Conservation (phyloP, 1,140 invertebrate species). For the Euglossa dilemma region DNA sequence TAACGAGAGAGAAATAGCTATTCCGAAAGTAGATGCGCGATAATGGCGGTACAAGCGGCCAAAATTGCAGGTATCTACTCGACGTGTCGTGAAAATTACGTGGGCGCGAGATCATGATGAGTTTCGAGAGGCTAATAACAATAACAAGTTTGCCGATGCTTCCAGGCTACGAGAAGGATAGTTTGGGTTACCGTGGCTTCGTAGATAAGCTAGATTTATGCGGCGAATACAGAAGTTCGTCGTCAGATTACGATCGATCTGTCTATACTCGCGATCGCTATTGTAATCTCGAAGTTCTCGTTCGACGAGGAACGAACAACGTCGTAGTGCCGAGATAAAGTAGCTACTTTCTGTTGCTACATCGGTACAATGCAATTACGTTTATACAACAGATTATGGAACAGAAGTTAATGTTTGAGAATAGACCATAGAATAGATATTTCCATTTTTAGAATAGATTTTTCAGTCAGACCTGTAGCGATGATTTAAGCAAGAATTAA, state of each 20-base stretch:
- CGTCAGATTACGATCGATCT: slow-evolving; percentile 46
- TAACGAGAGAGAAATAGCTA: slow-evolving; percentile 52
- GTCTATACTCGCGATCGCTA: slow-evolving; percentile 8
- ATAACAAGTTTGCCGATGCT: slow-evolving; percentile 58
- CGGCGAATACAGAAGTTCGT: slow-evolving; percentile 52
- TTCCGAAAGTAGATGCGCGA: slow-evolving; percentile 33
- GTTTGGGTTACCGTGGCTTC: slow-evolving; percentile 33
- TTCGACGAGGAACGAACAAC: not conserved
- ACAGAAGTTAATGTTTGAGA: no score
- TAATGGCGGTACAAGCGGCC: slow-evolving; percentile 37
- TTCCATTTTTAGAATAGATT: no score
- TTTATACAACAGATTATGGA: not conserved
- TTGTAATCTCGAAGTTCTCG: not conserved
- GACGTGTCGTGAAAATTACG: slow-evolving; percentile 51
- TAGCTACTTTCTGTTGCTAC: not conserved
- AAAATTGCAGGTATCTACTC: slow-evolving; percentile 48
- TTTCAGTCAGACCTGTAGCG: no score
- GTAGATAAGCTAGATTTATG: slow-evolving; percentile 57
- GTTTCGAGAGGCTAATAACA: slow-evolving; percentile 59
- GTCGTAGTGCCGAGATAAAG: not conserved
- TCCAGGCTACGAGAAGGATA: slow-evolving; percentile 49
- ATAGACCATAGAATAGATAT: no score
- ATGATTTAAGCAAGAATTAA: no score
- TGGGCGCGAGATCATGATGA: slow-evolving; percentile 54
- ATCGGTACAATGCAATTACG: not conserved